phyloP scores from a whole-genome alignment of 2,888 invertebrate species.

The Xiphydria camelus region DNA sequence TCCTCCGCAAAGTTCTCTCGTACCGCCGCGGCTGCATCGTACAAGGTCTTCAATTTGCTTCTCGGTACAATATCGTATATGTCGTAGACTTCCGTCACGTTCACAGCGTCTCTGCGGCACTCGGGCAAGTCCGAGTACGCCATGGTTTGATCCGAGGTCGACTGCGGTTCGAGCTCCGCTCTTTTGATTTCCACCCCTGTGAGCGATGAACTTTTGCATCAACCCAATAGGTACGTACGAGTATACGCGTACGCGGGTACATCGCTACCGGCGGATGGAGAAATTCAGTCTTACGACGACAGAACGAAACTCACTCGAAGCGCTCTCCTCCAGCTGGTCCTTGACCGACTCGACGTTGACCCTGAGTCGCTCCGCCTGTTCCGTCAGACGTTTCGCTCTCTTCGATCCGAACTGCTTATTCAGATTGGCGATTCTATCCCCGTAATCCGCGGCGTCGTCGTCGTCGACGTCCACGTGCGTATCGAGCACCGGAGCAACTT shows the following conservation, averaged over 20 bases:
- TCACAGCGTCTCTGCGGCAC: conserved; percentile 47
- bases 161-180: conserved; percentile 23
- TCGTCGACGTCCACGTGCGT: conserved; percentile 18
- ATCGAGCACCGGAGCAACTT: conserved; percentile 45
- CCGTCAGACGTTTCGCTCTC: conserved; percentile 63
- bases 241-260: too few relatives aligned
- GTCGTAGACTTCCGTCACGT: conserved; percentile 45
- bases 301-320: conserved; percentile 56
- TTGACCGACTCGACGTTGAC: conserved; percentile 64
- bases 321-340: conserved; percentile 64
- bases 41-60: conserved; percentile 39
- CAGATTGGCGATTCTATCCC: conserved; percentile 53
- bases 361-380: conserved; percentile 65
- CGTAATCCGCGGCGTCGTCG: conserved; percentile 18
- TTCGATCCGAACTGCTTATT: conserved; percentile 71
- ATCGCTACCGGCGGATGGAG: neutral
- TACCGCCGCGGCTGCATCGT: conserved; percentile 29
- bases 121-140: conserved; percentile 31
- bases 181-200: conserved; percentile 35
- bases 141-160: conserved; percentile 24
- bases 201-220: conserved; percentile 7
- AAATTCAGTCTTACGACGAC: conserved; percentile 6
- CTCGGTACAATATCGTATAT: conserved; percentile 48
- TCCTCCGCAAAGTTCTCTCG: conserved; percentile 24
- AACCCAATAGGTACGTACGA: too few relatives aligned